Evolutionary conservation across 2,888 invertebrate species (phyloP).

Genomic region (Cephus sareptanus): DNA sequence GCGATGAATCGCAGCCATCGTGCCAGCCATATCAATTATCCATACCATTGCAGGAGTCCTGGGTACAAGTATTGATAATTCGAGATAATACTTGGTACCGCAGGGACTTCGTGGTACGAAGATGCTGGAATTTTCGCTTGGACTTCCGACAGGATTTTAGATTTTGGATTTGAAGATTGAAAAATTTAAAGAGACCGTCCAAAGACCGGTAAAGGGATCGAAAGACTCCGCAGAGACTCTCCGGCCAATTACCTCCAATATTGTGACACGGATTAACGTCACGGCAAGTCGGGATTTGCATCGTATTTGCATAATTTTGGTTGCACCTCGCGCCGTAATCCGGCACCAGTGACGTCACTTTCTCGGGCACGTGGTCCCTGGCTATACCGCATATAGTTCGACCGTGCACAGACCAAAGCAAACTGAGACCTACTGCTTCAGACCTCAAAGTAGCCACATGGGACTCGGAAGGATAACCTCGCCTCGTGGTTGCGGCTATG

Average conservation of each 20-base stretch:
- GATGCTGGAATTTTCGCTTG: neutral
- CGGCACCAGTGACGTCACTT: constrained; percentile 25
- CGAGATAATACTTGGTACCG: neutral
- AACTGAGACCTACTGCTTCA: neutral
- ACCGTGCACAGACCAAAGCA: neutral
- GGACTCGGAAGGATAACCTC: neutral
- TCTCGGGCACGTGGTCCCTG: neutral
- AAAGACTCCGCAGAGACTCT: constrained; percentile 23
- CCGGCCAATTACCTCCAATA: constrained; percentile 64
- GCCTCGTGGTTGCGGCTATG: neutral
- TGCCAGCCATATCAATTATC: neutral
- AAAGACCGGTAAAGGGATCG: neutral
- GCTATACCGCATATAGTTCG: neutral
- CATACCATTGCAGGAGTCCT: neutral
- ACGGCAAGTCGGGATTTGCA: constrained; percentile 59
- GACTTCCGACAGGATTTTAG: neutral
- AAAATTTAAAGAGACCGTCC: neutral
- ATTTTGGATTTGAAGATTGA: neutral
- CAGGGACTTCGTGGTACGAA: neutral
- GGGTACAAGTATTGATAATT: neutral
- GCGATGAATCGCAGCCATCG: neutral
- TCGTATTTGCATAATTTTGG: constrained; percentile 64
- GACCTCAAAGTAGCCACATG: neutral
- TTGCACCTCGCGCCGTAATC: constrained; percentile 43
- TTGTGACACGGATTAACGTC: constrained; percentile 64